phyloP scores from a whole-genome alignment of 2,113 vertebrate genomes.

The Delphinapterus leucas region DNA sequence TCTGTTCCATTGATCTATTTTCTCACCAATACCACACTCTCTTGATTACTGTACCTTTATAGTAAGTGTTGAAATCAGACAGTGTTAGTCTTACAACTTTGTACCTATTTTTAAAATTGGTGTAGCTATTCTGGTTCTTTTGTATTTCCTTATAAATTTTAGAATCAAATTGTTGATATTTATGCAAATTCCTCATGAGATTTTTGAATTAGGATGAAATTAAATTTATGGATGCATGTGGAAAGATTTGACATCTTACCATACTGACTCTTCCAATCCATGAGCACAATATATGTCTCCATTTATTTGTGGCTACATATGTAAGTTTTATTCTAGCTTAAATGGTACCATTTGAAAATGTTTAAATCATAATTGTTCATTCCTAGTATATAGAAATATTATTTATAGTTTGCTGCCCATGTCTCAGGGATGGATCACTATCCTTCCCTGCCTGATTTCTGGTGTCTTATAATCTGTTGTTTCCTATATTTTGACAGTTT shows the following conservation, averaged over 20 bases:
- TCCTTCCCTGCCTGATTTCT: background rate
- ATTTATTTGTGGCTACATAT: background rate
- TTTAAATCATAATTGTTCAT: background rate
- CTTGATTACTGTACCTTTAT: background rate
- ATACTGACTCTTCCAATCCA: background rate
- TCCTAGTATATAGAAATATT: background rate
- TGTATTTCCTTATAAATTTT: background rate
- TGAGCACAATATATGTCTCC: background rate
- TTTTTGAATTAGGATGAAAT: background rate
- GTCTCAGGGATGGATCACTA: background rate
- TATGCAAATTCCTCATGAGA: background rate
- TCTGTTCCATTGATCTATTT: background rate
- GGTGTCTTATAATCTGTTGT: background rate
- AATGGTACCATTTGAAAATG: background rate
- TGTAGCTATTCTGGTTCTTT: background rate
- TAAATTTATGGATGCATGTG: background rate
- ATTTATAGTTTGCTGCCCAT: background rate
- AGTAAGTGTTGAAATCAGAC: background rate
- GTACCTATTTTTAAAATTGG: background rate
- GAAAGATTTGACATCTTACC: background rate
- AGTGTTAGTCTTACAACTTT: background rate
- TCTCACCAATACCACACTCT: background rate
- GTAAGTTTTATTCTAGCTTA: background rate
- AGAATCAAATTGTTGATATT: background rate
- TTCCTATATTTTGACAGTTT: background rate